Percentiles rank a stretch among this genome's conserved stretches.
These are phyloP conservation scores for Ischnus inquisitorius DNA, from an alignment of 2,888 invertebrate species.

Conservation along the genomic window DNA sequence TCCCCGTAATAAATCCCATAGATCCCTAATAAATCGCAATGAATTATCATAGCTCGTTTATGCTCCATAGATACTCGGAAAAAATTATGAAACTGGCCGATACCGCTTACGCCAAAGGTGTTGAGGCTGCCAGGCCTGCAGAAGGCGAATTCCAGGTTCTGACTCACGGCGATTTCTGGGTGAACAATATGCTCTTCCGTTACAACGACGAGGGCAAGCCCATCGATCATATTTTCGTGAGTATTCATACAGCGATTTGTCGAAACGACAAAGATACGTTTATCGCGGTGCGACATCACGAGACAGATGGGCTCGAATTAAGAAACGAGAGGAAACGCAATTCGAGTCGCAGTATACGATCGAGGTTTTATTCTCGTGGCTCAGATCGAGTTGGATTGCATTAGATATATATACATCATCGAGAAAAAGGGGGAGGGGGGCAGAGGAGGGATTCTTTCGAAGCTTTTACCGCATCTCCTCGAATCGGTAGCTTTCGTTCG, in stretches of 20 bases:
- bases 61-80: constrained; percentile 69
- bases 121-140: not conserved
- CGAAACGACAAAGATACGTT: not conserved
- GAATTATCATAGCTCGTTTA: not conserved
- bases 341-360: constrained; percentile 38
- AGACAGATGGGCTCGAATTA: constrained; percentile 34
- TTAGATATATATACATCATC: constrained; percentile 28
- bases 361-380: constrained; percentile 36
- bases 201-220: constrained; percentile 77
- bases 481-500: constrained; percentile 63
- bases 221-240: constrained; percentile 80
- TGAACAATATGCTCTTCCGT: constrained; percentile 83
- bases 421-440: not conserved
- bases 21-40: too few species aligned
- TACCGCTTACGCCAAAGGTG: constrained; percentile 53
- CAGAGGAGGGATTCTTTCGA: constrained; percentile 47
- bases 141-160: constrained; percentile 80
- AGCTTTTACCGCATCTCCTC: constrained; percentile 66
- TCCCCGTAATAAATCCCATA: too few species aligned
- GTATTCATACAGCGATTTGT: constrained; percentile 55
- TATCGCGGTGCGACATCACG: too few species aligned
- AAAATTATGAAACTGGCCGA: constrained; percentile 74
- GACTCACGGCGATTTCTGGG: constrained; percentile 83
- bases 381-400: constrained; percentile 17
- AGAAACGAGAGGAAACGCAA: constrained; percentile 35